phyloP scores from a whole-genome alignment of 2,888 invertebrate species.

The Dolichopus griseipennis region DNA sequence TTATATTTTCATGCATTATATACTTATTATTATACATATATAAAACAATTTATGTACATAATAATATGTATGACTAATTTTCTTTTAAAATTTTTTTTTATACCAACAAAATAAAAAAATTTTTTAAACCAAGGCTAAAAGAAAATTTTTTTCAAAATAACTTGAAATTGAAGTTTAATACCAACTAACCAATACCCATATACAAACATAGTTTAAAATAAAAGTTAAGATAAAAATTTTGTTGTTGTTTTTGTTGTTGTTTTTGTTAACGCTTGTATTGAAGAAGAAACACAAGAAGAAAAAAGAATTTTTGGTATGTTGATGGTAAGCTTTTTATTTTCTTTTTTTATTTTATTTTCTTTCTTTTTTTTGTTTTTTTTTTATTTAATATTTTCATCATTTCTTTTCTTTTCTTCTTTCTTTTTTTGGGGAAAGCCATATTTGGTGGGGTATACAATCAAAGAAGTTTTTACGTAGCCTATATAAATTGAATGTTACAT shows the following conservation, averaged over 20 bases:
- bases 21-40: too few relatives aligned
- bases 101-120: too few relatives aligned
- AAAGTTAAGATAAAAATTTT: neutral
- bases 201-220: neutral
- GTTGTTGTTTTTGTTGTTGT: too few relatives aligned
- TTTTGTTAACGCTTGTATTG: neutral
- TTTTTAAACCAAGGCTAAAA: too few relatives aligned
- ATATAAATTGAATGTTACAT: slow-evolving; percentile 45
- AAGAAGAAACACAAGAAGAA: neutral
- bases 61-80: too few relatives aligned
- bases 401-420: neutral
- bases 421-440: slow-evolving; percentile 10
- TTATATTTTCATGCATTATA: too few relatives aligned
- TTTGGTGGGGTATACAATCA: slow-evolving; percentile 25
- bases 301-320: slow-evolving; percentile 3
- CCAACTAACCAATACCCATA: neutral
- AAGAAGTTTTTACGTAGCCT: slow-evolving; percentile 30
- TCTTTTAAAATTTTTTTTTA: too few relatives aligned
- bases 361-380: neutral
- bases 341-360: neutral
- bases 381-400: neutral
- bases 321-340: neutral
- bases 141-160: too few relatives aligned
- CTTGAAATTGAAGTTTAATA: too few relatives aligned
- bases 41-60: too few relatives aligned